Conservation (phyloP, 2,888 invertebrate genomes). For the Apoda limacodes region DNA sequence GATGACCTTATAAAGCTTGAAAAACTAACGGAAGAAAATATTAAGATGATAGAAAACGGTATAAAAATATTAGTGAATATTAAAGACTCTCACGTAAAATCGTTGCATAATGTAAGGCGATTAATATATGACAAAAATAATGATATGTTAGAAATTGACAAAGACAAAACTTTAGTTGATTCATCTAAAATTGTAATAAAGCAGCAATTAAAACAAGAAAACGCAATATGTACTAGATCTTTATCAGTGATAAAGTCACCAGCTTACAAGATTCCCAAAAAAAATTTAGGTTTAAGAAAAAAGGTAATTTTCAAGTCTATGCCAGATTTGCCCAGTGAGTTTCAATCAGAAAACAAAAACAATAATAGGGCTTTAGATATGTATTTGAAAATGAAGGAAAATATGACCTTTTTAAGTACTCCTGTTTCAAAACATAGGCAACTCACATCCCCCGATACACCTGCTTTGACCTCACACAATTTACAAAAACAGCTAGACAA, state of each 20-base stretch:
- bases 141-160: constrained; percentile 19
- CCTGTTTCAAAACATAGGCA: constrained; percentile 31
- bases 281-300: constrained; percentile 38
- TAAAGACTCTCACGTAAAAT: constrained; percentile 35
- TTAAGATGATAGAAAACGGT: constrained; percentile 37
- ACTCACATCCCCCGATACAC: constrained; percentile 33
- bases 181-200: constrained; percentile 19
- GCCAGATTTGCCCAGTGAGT: constrained; percentile 31
- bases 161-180: constrained; percentile 25
- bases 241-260: constrained; percentile 33
- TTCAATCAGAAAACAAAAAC: constrained; percentile 26
- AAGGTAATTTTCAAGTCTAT: constrained; percentile 43
- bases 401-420: constrained; percentile 49
- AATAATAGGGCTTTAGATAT: constrained; percentile 33
- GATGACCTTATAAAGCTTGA: constrained; percentile 37
- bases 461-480: constrained; percentile 45
- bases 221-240: constrained; percentile 22
- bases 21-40: constrained; percentile 32
- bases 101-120: constrained; percentile 35
- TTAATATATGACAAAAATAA: constrained; percentile 30
- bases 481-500: constrained; percentile 51
- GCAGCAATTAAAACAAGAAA: constrained; percentile 20
- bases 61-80: constrained; percentile 33
- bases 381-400: constrained; percentile 53
- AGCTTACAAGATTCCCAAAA: constrained; percentile 51